phyloP scores from a whole-genome alignment of 2,888 invertebrate species.

The Yponomeuta sedellus region DNA sequence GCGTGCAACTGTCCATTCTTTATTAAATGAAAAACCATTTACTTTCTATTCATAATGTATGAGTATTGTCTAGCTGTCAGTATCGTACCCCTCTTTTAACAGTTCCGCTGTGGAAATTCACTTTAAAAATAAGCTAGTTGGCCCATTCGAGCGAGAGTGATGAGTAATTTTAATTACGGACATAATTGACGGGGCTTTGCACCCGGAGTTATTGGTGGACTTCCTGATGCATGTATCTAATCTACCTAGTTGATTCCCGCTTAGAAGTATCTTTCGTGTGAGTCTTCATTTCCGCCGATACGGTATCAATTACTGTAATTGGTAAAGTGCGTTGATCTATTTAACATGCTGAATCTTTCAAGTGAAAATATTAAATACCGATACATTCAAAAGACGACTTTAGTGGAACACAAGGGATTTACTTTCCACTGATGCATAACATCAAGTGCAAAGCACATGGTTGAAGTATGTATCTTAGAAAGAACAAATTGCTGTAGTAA shows the following conservation, averaged over 20 bases:
- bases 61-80: neutral
- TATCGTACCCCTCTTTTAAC: neutral
- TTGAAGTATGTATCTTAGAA: neutral
- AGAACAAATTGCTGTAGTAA: neutral
- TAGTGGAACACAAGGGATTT: too few species aligned
- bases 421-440: too few species aligned
- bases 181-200: neutral
- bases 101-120: neutral
- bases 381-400: too few species aligned
- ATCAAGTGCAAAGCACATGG: too few species aligned
- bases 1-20: too few species aligned
- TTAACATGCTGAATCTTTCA: too few species aligned
- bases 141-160: neutral
- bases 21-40: too few species aligned
- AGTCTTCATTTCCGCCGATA: too few species aligned
- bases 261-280: too few species aligned
- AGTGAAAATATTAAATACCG: too few species aligned
- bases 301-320: too few species aligned
- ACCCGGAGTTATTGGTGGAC: neutral
- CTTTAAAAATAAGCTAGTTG: neutral
- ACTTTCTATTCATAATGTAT: neutral
- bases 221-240: neutral
- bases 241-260: neutral
- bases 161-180: neutral
- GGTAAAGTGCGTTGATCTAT: too few species aligned